Evolutionary conservation across 2,888 invertebrate species (phyloP).

Genomic region (Operophtera brumata): DNA sequence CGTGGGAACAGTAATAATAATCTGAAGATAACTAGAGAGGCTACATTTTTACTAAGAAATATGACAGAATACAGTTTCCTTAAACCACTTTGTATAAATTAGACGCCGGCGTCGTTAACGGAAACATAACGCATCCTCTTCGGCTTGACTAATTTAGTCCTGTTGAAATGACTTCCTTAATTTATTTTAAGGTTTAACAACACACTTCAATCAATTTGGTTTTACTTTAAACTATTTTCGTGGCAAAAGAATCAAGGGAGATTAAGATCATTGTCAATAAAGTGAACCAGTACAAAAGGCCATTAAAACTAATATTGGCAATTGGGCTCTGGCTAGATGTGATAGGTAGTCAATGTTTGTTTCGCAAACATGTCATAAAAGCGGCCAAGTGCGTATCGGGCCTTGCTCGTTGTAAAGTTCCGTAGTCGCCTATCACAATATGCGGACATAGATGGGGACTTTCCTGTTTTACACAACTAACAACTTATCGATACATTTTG

Average conservation of each 20-base stretch:
- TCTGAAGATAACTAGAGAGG: neutral
- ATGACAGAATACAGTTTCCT: conserved; percentile 22
- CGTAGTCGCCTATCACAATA: too few relatives aligned
- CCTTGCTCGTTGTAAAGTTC: too few relatives aligned
- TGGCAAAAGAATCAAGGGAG: conserved; percentile 8
- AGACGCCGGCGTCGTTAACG: conserved; percentile 48
- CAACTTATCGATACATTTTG: too few relatives aligned
- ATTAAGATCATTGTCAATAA: neutral
- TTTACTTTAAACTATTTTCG: conserved; percentile 17
- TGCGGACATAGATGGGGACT: too few relatives aligned
- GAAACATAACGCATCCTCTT: conserved; percentile 60
- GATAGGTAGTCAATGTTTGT: too few relatives aligned
- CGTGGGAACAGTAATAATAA: conserved; percentile 21
- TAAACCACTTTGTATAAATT: conserved; percentile 35
- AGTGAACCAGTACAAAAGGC: neutral
- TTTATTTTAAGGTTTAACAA: conserved; percentile 35
- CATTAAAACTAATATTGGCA: neutral
- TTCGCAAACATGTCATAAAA: too few relatives aligned
- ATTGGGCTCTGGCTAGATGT: neutral
- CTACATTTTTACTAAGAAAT: neutral
- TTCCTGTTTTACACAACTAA: too few relatives aligned
- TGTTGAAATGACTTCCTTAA: conserved; percentile 60
- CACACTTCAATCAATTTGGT: conserved; percentile 27
- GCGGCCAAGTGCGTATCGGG: too few relatives aligned
- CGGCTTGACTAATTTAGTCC: conserved; percentile 57